phyloP scores from a whole-genome alignment of 2,797 vertebrate species.

The Pempheris klunzingeri region DNA sequence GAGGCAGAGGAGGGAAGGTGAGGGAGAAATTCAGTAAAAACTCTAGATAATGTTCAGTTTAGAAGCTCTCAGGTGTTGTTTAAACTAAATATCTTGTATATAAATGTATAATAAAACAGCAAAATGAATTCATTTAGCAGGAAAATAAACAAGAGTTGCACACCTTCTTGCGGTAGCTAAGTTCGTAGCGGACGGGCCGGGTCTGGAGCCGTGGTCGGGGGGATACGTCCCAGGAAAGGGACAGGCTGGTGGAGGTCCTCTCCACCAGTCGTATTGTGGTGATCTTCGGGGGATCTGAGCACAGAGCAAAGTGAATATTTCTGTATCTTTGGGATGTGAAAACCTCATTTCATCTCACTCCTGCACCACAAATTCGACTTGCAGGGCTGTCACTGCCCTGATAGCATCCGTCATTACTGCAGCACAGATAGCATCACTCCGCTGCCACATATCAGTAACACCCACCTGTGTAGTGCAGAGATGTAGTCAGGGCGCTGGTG shows the following conservation, averaged over 20 bases:
- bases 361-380: neutral
- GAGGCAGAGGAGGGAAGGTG: constrained; percentile 11
- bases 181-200: constrained; percentile 88
- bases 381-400: constrained; percentile 8
- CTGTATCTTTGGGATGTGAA: neutral
- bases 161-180: constrained; percentile 95
- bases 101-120: neutral
- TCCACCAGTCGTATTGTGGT: constrained; percentile 88
- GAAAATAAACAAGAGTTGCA: neutral
- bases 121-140: neutral
- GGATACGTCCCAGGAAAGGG: constrained; percentile 91
- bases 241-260: constrained; percentile 87
- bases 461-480: constrained; percentile 93
- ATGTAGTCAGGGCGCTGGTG: constrained; percentile 89
- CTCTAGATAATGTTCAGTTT: neutral
- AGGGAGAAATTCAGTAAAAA: neutral
- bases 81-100: neutral
- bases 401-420: constrained; percentile 57
- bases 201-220: constrained; percentile 77
- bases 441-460: constrained; percentile 36
- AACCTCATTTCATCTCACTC: constrained; percentile 17
- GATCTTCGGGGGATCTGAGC: constrained; percentile 92
- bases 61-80: neutral
- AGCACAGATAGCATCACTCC: constrained; percentile 29
- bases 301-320: constrained; percentile 25